Evolutionary conservation across 53 echinoderm and acorn worm genomes (phyloP).

Genomic region (Arbacia lixula): DNA sequence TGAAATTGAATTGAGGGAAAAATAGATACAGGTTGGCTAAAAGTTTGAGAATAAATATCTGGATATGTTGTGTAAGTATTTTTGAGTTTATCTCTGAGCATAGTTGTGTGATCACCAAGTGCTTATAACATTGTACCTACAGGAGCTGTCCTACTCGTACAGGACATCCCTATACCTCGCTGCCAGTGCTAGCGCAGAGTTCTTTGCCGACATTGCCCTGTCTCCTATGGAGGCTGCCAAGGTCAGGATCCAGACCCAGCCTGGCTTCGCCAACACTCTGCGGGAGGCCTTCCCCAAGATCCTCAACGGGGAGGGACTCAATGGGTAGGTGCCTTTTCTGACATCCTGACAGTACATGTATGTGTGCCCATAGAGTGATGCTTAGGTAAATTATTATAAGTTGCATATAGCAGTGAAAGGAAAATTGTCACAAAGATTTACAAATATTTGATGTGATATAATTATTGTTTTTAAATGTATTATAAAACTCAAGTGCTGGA

Average conservation of each 20-base stretch:
- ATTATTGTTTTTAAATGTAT: not conserved
- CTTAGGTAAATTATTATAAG: not conserved
- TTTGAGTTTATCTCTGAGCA: too few relatives aligned
- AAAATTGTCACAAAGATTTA: too few relatives aligned
- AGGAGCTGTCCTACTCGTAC: conserved; percentile 79
- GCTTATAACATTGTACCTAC: not conserved
- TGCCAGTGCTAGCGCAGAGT: conserved; percentile 94
- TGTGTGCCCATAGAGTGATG: not conserved
- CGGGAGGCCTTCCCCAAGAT: conserved; percentile 88
- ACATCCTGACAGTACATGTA: not conserved
- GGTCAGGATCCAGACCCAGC: conserved; percentile 87
- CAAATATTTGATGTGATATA: not conserved
- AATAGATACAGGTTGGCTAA: too few relatives aligned
- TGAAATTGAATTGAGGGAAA: too few relatives aligned
- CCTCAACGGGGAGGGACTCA: conserved; percentile 73
- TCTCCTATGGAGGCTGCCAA: conserved; percentile 97
- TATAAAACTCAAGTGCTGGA: not conserved
- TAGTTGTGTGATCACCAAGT: too few relatives aligned
- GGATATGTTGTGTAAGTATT: too few relatives aligned
- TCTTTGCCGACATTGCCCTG: conserved; percentile 97
- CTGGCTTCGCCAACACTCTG: conserved; percentile 83
- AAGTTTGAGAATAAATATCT: too few relatives aligned
- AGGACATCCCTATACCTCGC: conserved; percentile 93
- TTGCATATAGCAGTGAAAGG: too few relatives aligned
- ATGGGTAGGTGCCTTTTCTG: conserved; percentile 71